Conservation (phyloP, 2,797 vertebrate species). For the Chelonia mydas region DNA sequence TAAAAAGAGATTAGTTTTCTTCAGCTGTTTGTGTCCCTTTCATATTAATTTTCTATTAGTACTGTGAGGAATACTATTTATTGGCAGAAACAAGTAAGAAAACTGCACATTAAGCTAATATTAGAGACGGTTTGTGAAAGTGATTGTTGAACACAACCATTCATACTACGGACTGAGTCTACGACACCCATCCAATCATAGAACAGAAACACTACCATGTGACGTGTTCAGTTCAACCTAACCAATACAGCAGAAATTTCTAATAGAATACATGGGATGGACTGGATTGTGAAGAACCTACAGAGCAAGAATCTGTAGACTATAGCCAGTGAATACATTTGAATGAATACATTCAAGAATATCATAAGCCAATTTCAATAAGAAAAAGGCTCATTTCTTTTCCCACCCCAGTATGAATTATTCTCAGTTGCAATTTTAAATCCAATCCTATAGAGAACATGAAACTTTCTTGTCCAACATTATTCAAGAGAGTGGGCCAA, state of each 20-base stretch:
- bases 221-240: not conserved
- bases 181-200: too few relatives aligned
- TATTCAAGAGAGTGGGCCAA: not conserved
- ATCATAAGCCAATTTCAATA: too few relatives aligned
- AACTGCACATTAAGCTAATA: not conserved
- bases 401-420: not conserved
- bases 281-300: too few relatives aligned
- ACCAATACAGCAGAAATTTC: not conserved
- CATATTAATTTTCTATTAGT: not conserved
- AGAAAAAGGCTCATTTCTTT: not conserved
- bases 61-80: not conserved
- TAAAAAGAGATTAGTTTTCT: not conserved
- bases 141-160: not conserved
- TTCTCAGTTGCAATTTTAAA: not conserved
- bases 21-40: not conserved
- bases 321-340: not conserved
- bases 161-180: not conserved
- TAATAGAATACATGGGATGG: not conserved
- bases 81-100: not conserved
- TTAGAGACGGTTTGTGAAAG: not conserved
- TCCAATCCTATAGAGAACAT: not conserved
- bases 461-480: not conserved
- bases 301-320: not conserved
- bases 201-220: too few relatives aligned
- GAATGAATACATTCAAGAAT: not conserved